phyloP scores from a whole-genome alignment of 2,888 invertebrate species.

The Malthinus seriepunctatus region DNA sequence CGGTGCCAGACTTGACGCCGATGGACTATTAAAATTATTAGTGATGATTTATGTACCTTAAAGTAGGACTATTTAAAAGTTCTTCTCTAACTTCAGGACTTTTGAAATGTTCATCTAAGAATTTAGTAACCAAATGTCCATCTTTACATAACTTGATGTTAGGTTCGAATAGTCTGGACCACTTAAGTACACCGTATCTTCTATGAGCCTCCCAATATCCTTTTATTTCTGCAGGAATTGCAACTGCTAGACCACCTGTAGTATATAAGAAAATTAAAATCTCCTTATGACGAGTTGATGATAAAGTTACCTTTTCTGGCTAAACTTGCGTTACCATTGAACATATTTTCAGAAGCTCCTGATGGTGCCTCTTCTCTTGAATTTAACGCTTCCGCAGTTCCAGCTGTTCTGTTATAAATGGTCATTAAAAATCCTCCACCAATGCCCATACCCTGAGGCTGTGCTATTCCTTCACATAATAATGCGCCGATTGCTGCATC shows the following conservation, averaged over 20 bases:
- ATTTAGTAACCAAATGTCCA: slow-evolving; percentile 69
- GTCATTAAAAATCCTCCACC: slow-evolving; percentile 90
- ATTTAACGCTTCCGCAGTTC: slow-evolving; percentile 66
- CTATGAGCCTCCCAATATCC: slow-evolving; percentile 82
- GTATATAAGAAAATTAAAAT: background rate
- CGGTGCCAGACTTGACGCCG: no score
- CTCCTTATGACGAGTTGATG: background rate
- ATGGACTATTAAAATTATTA: no score
- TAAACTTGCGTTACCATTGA: slow-evolving; percentile 53
- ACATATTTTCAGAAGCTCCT: slow-evolving; percentile 72
- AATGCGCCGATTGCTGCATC: slow-evolving; percentile 86
- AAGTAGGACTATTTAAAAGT: slow-evolving; percentile 32
- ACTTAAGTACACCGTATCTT: slow-evolving; percentile 74
- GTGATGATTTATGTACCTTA: slow-evolving; percentile 52
- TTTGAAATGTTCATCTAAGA: slow-evolving; percentile 41
- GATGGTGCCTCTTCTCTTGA: slow-evolving; percentile 80
- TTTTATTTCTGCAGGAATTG: slow-evolving; percentile 86
- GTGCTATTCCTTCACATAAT: slow-evolving; percentile 83
- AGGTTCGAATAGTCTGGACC: slow-evolving; percentile 79
- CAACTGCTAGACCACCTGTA: slow-evolving; percentile 72
- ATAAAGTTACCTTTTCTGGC: slow-evolving; percentile 35
- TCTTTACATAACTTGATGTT: slow-evolving; percentile 73
- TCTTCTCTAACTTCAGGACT: slow-evolving; percentile 23
- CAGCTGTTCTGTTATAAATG: slow-evolving; percentile 68
- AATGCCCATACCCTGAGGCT: slow-evolving; percentile 85